Conservation (phyloP, 2,797 vertebrate species). For the Poeciliopsis infans region DNA sequence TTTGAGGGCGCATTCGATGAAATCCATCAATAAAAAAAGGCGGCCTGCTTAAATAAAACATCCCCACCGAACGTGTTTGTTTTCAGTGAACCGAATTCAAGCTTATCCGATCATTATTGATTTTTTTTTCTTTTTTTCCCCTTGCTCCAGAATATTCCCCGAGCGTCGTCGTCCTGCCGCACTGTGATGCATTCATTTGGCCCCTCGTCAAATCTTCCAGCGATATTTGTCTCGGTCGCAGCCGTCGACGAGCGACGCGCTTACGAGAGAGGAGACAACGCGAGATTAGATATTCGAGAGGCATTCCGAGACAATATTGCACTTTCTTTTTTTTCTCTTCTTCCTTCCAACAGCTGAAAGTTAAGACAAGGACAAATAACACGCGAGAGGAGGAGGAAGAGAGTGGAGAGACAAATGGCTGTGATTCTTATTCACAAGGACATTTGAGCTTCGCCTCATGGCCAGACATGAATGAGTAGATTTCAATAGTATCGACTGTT, state of each 20-base stretch:
- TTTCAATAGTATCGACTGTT: constrained; percentile 83
- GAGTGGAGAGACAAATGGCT: constrained; percentile 55
- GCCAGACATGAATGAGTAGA: constrained; percentile 80
- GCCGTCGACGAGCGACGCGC: constrained; percentile 66
- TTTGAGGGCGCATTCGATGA: constrained; percentile 40
- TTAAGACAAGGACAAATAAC: constrained; percentile 64
- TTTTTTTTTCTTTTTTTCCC: constrained; percentile 32
- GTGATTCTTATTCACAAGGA: constrained; percentile 82
- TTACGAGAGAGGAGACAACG: constrained; percentile 40
- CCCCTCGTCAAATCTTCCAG: constrained; percentile 74
- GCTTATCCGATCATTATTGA: constrained; percentile 75
- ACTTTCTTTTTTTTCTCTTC: constrained; percentile 14
- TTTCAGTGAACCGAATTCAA: constrained; percentile 60
- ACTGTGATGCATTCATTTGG: constrained; percentile 42
- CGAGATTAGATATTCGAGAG: constrained; percentile 45
- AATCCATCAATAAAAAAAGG: constrained; percentile 1
- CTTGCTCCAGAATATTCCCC: constrained; percentile 70
- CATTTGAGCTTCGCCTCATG: constrained; percentile 76
- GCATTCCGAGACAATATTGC: constrained; percentile 52
- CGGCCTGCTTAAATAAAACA: constrained; percentile 1
- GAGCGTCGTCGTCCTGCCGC: constrained; percentile 70
- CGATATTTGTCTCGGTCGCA: constrained; percentile 54
- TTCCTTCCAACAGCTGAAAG: constrained; percentile 27
- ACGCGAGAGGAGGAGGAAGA: constrained; percentile 20
- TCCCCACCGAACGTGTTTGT: constrained; percentile 56